phyloP scores from a whole-genome alignment of 2,113 vertebrate species.

The Orientallactaga bullata region DNA sequence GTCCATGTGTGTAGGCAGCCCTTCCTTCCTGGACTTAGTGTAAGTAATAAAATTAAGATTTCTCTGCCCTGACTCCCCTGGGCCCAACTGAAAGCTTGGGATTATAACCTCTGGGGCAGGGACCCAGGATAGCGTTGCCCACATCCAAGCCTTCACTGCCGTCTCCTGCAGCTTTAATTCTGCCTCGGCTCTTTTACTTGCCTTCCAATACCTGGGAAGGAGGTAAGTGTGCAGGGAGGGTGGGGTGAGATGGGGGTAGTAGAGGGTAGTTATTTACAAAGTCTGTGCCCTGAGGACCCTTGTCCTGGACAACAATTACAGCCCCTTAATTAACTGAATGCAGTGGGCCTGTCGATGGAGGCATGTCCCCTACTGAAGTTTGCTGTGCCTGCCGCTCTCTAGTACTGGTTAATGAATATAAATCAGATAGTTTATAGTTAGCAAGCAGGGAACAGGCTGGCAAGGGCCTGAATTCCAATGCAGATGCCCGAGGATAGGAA shows the following conservation, averaged over 20 bases:
- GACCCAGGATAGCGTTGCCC: background rate
- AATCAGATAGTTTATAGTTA: conserved; percentile 94
- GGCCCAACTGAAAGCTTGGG: background rate
- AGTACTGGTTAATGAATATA: conserved; percentile 93
- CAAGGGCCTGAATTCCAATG: conserved; percentile 91
- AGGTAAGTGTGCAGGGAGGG: background rate
- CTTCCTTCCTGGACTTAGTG: background rate
- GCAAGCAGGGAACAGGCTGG: conserved; percentile 89
- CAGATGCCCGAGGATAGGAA: conserved; percentile 89
- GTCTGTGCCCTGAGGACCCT: conserved; percentile 88
- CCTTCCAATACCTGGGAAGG: conserved; percentile 8
- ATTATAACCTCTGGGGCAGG: background rate
- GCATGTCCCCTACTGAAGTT: conserved; percentile 88
- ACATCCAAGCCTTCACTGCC: background rate
- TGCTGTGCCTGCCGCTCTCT: conserved; percentile 86
- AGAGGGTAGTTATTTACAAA: conserved; percentile 90
- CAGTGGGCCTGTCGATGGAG: conserved; percentile 86
- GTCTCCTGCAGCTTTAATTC: background rate
- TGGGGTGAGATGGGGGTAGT: conserved; percentile 69
- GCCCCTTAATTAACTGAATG: conserved; percentile 91
- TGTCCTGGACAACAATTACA: conserved; percentile 91
- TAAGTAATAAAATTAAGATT: background rate
- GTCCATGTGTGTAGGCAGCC: accelerated
- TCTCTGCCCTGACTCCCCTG: background rate
- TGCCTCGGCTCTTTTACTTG: conserved; percentile 31